Evolutionary conservation across 2,113 vertebrate species (phyloP), one percentile per base, ranked within the genome.

Genomic region (Acinonyx jubatus): DNA sequence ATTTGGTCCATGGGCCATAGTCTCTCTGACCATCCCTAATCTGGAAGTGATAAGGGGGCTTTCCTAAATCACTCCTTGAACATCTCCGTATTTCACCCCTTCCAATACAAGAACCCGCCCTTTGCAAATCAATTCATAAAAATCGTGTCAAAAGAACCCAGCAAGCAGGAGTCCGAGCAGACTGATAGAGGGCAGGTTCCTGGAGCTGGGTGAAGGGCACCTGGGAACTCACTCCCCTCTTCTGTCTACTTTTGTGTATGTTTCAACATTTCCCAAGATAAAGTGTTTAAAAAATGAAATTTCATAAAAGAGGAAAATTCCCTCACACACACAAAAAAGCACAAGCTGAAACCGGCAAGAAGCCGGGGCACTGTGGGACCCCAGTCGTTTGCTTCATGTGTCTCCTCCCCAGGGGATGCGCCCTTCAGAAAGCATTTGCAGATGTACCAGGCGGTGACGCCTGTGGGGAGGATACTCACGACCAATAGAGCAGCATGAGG

Each of bases 401-500:
- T 19, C n/a, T 61, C 57, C 36, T 9, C 19, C 29, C 16, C 3
- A 0, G 12, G 25, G 31, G 4, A 4, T 0, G 1, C 1, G 0
- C 80, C 68, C 91, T n/a, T 19, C n/a, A 19, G 27, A 31, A 52
- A 29, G 11, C 0, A 4, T n/a, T 21, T 1, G 76, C 76, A 55
- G 89, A 68, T 15, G 45, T 38, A 1, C 29, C 27, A 18, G 55
- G 61, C 0, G 2, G 36, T 1, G n/a, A 21, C 16, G 29, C 38
- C 36, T 3, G 55, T 11, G 33, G 86, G 38, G 91, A 29, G 61
- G 91, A 97, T 98, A 99, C 99, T 99, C 99, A 99, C 99, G 99
- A 98, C 98, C 99, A 99, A 82, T 99, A 99, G 2, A 99, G 98
- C 88, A 99, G 99, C 99, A 99, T 99, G 97, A 99, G 99, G 97